Evolutionary conservation across 2,113 vertebrate species (phyloP), one percentile per base, ranked within the genome.

Genomic region (Rhinichthys klamathensis): DNA sequence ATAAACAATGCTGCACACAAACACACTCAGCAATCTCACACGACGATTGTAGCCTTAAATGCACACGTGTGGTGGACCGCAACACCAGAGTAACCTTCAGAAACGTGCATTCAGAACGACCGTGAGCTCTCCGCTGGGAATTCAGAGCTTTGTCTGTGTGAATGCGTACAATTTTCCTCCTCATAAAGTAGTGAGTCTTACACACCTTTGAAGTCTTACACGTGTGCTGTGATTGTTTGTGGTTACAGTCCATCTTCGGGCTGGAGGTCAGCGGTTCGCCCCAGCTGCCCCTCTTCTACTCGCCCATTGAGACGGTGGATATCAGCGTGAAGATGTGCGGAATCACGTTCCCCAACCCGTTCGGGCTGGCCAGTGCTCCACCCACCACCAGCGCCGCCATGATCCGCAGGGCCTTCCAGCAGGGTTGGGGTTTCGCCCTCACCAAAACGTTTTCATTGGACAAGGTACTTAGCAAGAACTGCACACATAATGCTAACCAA

Each of bases 381-480:
- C 95, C 96, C 75, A 87, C 96, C 54, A 96, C 96, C 1, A 96
- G 95, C 69, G 84, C 96, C 3, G 67, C 95, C 61, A 97, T 97
- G 96, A 96, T 97, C 81, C 93, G 95, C 88, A 93, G 96, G 91
- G 95, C 95, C 60, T 97, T 97, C 91, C 93, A 96, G 89, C 93
- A 95, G 74, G 96, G 96, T 51, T 96, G 96, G 96, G 95, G 92
- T 38, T 97, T 97, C 90, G 95, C 95, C 73, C 86, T 97, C 83
- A 97, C 96, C 81, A 97, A 97, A 93, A 97, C 96, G 0, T 97
- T 96, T 88, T 95, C 95, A 30, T 90, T 96, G 82, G 95, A 97
- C 90, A 96, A 97, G 96, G 95, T 95, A 94, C 32, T 21, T n/a
- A n/a, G 8, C 15, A 73, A 16, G 6, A 73, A 25, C 10, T 46